Conservation (phyloP, 2,113 vertebrate genomes). For the Crypturellus undulatus region DNA sequence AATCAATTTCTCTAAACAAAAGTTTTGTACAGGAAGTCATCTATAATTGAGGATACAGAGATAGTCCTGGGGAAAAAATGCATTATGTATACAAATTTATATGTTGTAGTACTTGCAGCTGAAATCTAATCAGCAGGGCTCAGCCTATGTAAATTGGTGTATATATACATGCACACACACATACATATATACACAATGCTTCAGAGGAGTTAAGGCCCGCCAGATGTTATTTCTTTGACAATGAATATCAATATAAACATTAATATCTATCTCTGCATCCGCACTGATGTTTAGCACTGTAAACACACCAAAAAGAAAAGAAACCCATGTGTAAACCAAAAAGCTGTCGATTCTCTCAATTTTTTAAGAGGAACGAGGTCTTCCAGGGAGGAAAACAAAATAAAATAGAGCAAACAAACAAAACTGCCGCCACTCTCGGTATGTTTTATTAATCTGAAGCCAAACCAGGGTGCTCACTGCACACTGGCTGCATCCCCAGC, state of each 20-base stretch:
- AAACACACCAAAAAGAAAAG: background rate
- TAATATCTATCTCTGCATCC: background rate
- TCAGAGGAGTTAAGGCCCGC: background rate
- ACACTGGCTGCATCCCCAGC: accelerated
- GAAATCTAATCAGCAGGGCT: background rate
- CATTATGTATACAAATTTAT: background rate
- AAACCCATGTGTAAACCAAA: background rate
- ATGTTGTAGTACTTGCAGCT: background rate
- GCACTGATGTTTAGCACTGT: background rate
- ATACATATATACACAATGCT: accelerated
- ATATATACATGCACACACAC: background rate
- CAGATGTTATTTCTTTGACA: background rate
- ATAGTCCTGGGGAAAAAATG: background rate
- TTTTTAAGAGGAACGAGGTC: accelerated
- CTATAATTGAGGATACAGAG: conserved; percentile 22
- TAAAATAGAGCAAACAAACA: no score
- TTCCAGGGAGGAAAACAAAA: accelerated
- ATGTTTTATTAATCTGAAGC: background rate
- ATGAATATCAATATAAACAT: accelerated
- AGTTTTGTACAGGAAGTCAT: conserved; percentile 3
- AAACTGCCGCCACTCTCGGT: background rate
- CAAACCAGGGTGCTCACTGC: accelerated
- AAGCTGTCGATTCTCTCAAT: background rate
- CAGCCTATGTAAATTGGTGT: background rate
- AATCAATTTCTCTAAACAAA: conserved; percentile 50